A percentile compares a stretch with the other conserved stretches of the same genome.
Evolutionary conservation across 2,888 invertebrate species (phyloP).

Genomic region (Sinelater perroti): DNA sequence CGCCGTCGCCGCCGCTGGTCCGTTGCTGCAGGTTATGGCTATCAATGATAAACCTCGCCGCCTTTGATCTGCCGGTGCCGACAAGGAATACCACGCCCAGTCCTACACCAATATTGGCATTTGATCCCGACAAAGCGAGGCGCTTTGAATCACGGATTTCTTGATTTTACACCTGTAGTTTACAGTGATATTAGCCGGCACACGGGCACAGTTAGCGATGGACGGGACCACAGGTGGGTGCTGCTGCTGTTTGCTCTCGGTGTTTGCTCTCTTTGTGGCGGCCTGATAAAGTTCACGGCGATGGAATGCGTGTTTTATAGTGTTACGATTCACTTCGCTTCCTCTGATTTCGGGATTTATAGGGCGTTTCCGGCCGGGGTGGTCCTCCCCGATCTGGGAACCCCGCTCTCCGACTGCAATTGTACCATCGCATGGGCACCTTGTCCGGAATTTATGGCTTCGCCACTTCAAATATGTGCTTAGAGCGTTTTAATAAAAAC

Average conservation of each 20-base stretch:
- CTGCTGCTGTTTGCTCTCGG: slow-evolving; percentile 20
- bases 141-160: slow-evolving; percentile 33
- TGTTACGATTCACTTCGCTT: slow-evolving; percentile 15
- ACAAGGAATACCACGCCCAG: slow-evolving; percentile 41
- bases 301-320: slow-evolving; percentile 11
- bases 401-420: no score
- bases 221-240: slow-evolving; percentile 31
- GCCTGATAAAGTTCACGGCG: slow-evolving; percentile 13
- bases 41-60: slow-evolving; percentile 42
- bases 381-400: not conserved
- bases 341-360: slow-evolving; percentile 28
- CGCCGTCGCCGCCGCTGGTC: slow-evolving; percentile 10
- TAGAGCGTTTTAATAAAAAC: no score
- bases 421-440: no score
- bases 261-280: slow-evolving; percentile 28
- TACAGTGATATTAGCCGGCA: slow-evolving; percentile 37
- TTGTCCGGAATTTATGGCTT: no score
- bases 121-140: slow-evolving; percentile 44
- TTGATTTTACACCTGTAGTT: slow-evolving; percentile 42
- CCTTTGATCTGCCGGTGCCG: slow-evolving; percentile 43
- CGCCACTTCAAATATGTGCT: no score
- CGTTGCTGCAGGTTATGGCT: slow-evolving; percentile 41
- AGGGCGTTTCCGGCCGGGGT: slow-evolving; percentile 17
- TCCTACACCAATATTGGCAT: slow-evolving; percentile 45
- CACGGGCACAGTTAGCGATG: slow-evolving; percentile 21